phyloP scores from a whole-genome alignment of 2,797 vertebrate genomes.

The Parauchenoglanis ngamensis region DNA sequence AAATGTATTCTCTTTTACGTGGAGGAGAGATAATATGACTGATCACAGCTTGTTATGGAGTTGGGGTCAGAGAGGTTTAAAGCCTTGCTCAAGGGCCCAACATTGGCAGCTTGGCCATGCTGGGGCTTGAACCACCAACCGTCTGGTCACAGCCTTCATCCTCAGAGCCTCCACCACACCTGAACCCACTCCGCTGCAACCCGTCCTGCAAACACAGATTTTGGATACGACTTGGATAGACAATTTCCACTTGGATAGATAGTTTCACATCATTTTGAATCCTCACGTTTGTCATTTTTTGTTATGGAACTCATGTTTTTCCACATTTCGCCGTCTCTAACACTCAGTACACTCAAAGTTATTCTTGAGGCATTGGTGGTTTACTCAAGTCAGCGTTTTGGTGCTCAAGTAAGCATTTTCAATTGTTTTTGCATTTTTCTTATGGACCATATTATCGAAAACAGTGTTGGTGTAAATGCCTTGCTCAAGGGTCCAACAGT shows the following conservation, averaged over 20 bases:
- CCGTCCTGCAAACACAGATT: too few relatives aligned
- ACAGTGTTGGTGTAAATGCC: neutral
- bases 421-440: neutral
- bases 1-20: too few relatives aligned
- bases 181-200: too few relatives aligned
- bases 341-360: neutral
- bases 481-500: too few relatives aligned
- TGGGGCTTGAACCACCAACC: too few relatives aligned
- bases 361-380: neutral
- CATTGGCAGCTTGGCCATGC: too few relatives aligned
- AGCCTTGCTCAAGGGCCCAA: too few relatives aligned
- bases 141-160: too few relatives aligned
- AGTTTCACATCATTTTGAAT: neutral
- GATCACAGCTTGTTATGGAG: too few relatives aligned
- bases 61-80: too few relatives aligned
- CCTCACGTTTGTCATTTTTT: neutral
- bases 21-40: too few relatives aligned
- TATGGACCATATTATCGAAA: neutral
- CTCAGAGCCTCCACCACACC: too few relatives aligned
- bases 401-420: neutral
- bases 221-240: neutral
- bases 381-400: neutral
- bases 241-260: neutral
- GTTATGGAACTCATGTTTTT: neutral
- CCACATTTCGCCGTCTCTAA: neutral